Evolutionary conservation across 2,113 vertebrate species (phyloP).

Genomic region (Chrysochloris asiatica): DNA sequence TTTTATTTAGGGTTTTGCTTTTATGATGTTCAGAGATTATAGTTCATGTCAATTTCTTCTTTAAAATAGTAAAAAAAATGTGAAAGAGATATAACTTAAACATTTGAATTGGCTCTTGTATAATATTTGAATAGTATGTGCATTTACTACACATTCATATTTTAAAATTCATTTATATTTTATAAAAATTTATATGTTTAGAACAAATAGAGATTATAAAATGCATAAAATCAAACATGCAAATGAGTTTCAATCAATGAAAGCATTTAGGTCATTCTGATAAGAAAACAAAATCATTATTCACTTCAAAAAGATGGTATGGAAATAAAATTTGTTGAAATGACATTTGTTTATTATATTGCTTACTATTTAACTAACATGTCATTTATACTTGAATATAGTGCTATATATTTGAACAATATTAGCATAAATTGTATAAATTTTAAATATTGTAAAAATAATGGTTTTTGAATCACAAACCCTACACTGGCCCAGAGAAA

Average conservation of each 20-base stretch:
- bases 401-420: neutral
- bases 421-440: neutral
- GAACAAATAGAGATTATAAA: neutral
- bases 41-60: neutral
- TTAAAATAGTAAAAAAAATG: neutral
- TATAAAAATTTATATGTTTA: neutral
- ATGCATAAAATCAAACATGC: neutral
- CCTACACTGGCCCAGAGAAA: neutral
- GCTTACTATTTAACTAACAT: neutral
- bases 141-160: neutral
- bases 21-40: neutral
- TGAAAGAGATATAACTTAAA: neutral
- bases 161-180: neutral
- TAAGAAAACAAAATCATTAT: neutral
- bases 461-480: neutral
- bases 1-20: neutral
- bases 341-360: neutral
- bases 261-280: neutral
- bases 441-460: neutral
- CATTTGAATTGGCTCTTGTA: slow-evolving; percentile 28
- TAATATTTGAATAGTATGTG: neutral
- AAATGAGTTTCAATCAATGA: neutral
- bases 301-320: neutral
- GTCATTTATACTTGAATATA: neutral
- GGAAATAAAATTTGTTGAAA: neutral